Base-by-base conservation (phyloP, 2,113 vertebrate species). In the Camelus bactrianus region DNA sequence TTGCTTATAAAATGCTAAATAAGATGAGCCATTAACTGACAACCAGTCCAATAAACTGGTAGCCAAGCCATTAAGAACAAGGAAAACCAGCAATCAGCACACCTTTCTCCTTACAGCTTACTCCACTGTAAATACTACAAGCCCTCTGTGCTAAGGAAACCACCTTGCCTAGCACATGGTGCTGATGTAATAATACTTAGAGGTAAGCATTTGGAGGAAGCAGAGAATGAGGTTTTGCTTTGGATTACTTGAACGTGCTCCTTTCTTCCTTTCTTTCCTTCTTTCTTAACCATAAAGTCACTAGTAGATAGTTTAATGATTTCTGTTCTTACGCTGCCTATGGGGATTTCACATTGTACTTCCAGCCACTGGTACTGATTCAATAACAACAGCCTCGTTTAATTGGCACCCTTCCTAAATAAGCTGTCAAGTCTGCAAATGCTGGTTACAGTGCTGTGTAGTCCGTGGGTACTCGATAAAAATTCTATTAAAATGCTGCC, bases 381-480 rank as follows among this genome's bases (percentile, higher is more conserved):
- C 79, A 89, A 42, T 91, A 96, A 92, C 56, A 93, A 89, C 42
- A 91, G 75, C 62, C 46, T 91, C 89, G 72, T 70, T 87, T 93
- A 97, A 86, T 3, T 96, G 93, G 92, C 86, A 97, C 35, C 52
- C 32, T 93, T 94, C 93, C 95, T 96, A 94, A 96, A 94, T 58
- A 92, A 96, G 62, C 52, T 96, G 83, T 94, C 82, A 96, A 95
- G 81, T 91, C 38, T 95, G 82, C 62, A 96, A 93, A 93, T 28
- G 38, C 35, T 80, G 54, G 70, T 94, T 92, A 69, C 67, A 93
- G 35, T 69, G 42, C 60, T 96, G 28, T 89, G 16, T 77, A 77
- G 72, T 38, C 77, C 52, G 54, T 89, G 83, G 64, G 65, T 95
- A 95, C 54, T 65, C 2, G 16, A 92, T 81, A 96, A 84, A 75